Conservation (phyloP, 2,113 vertebrate species). For the Furnarius figulus region DNA sequence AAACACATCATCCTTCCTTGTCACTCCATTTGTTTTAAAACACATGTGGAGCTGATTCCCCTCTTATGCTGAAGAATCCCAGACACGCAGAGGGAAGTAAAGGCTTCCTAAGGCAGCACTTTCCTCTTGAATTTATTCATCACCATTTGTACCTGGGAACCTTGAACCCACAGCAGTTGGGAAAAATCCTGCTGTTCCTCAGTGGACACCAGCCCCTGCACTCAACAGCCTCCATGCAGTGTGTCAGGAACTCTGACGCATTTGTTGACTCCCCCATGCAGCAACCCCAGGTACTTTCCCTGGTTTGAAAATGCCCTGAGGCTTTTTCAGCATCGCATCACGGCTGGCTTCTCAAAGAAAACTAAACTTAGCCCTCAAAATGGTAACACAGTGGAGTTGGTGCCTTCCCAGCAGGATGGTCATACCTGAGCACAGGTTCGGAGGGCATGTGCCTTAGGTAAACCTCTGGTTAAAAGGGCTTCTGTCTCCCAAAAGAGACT, state of each 20-base stretch:
- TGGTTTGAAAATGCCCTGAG: background rate
- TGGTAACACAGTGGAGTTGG: background rate
- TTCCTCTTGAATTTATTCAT: background rate
- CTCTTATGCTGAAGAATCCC: background rate
- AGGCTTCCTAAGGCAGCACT: background rate
- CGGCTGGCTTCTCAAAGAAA: background rate
- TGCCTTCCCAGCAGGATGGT: background rate
- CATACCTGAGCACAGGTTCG: background rate
- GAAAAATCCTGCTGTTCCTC: background rate
- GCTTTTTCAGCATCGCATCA: background rate
- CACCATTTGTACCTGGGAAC: background rate
- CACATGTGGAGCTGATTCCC: rapidly evolving
- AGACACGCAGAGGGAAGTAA: background rate
- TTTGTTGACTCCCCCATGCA: rapidly evolving
- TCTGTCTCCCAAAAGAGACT: background rate
- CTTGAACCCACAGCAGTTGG: rapidly evolving
- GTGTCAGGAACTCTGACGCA: rapidly evolving
- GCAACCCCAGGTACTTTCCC: background rate
- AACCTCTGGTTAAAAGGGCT: background rate
- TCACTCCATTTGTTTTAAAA: background rate
- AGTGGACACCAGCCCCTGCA: background rate
- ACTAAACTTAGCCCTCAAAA: background rate
- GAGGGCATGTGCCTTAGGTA: background rate
- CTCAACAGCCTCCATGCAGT: rapidly evolving
- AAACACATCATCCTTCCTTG: background rate